Evolutionary conservation across 2,888 invertebrate species (phyloP), one percentile per base, ranked within the genome.

Genomic region (Nineta flava): DNA sequence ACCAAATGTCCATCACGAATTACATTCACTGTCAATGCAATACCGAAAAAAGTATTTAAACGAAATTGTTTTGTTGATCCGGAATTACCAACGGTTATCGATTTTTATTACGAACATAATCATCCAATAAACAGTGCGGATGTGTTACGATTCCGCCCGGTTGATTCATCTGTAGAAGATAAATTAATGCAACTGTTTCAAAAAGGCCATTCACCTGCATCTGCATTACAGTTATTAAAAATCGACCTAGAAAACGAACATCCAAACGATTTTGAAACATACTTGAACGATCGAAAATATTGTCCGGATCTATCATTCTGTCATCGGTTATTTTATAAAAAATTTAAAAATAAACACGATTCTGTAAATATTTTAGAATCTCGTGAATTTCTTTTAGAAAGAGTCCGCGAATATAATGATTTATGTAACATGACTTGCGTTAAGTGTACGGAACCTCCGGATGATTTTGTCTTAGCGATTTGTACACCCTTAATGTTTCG

Each of bases 81-180:
- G 2, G 44, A 44, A 13, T 13, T 44, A 10, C 44, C 44, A 13
- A 44, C 44, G 21, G 44, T 44, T 26, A 44, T 44, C 26, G 44
- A 44, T 44, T 44, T 44, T 44, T 44, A 44, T 13, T 44, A 44
- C 19, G 44, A 44, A 21, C 44, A 44, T 21, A 44, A 44, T 44
- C 44, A 44, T 44, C 44, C 44, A 17, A 44, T 44, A 10, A 44
- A 44, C 13, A 44, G 26, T 26, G 44, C 44, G 4, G 44, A 44
- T 2, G 44, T 44, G 5, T 44, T 44, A 21, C 19, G 44, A 2
- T 44, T 44, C 12, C 44, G 44, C 1, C 44, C 44, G 9, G 44
- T 44, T 21, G 44, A 44, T 44, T 19, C 44, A 9, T 17, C 21
- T 2, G 44, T 44, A 2, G 44, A 44, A 44, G 26, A 26, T 21